Base-by-base conservation (phyloP, 2,888 invertebrate species). In the Epistrophella euchroma region DNA sequence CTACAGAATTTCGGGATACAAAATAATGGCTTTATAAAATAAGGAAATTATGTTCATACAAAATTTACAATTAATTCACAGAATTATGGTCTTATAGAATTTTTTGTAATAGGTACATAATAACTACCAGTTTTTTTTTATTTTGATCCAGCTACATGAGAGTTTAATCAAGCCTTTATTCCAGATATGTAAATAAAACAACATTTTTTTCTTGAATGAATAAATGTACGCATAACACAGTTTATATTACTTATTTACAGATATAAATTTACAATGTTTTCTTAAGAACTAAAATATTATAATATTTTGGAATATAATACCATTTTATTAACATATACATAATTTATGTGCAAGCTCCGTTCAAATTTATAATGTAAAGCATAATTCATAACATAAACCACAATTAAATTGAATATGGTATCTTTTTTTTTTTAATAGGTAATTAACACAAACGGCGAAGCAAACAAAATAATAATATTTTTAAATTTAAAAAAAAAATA, bases 381-480 rank as follows among this genome's bases (percentile, higher is more conserved):
- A 71, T 55, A 47, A 45, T 32, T 32, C 47, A 19, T 60, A 52
- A 43, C 70, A 78, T 68, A 66, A 28, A 47, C 60, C 58, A 66
- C 45, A 60, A 25, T 10, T 17, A 4, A 43, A 70, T 43, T 50
- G 28, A 50, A 25, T 55, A 64, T 32, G 35, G 72, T n/a, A 35
- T 9, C 0, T 40, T 1, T 32, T 56, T 64, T 62, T 43, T 62
- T 37, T 66, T 70, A 43, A 32, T 13, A 1, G 13, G 22, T 7
- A 22, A 45, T 84, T 75, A 75, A 75, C 75, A 84, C 13, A 74
- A 79, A 55, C 17, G 71, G 64, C 15, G 37, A 79, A 84, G 43
- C 58, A 75, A 78, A 88, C 32, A 75, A 83, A 79, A 88, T 88
- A 88, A 89, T 55, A 55, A 19, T 40, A 47, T 60, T 88, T 84